Evolutionary conservation across 2,113 vertebrate species (phyloP).

Genomic region (Tupaia chinensis): DNA sequence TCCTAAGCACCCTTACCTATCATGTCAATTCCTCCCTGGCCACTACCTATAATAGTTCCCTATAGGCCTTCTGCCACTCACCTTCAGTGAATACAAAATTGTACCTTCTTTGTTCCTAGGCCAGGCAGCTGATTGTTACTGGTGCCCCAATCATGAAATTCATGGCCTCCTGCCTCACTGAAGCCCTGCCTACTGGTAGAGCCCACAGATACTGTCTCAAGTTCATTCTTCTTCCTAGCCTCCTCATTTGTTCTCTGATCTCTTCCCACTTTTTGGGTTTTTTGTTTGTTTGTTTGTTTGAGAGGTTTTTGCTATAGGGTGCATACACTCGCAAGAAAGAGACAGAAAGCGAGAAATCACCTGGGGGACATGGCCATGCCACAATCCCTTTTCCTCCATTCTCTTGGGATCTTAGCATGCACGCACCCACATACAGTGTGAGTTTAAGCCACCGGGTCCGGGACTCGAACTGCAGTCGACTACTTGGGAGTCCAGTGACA

Average conservation of each 20-base stretch:
- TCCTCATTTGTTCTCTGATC: slow-evolving; percentile 29
- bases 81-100: not conserved
- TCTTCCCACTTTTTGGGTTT: not conserved
- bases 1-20: not conserved
- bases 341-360: no score
- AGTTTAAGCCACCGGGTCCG: no score
- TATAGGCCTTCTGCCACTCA: not conserved
- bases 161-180: not conserved
- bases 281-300: no score
- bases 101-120: slow-evolving; percentile 30
- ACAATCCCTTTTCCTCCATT: no score
- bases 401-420: no score
- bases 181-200: not conserved
- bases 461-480: no score
- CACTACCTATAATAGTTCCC: not conserved
- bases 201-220: not conserved
- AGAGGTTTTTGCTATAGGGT: no score
- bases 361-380: no score
- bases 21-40: not conserved
- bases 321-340: no score
- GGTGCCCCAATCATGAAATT: not conserved
- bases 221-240: slow-evolving; percentile 3
- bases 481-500: no score
- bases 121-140: not conserved
- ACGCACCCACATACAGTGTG: no score